phyloP scores from a whole-genome alignment of 2,888 invertebrate species.

The Bruchidius siliquastri region DNA sequence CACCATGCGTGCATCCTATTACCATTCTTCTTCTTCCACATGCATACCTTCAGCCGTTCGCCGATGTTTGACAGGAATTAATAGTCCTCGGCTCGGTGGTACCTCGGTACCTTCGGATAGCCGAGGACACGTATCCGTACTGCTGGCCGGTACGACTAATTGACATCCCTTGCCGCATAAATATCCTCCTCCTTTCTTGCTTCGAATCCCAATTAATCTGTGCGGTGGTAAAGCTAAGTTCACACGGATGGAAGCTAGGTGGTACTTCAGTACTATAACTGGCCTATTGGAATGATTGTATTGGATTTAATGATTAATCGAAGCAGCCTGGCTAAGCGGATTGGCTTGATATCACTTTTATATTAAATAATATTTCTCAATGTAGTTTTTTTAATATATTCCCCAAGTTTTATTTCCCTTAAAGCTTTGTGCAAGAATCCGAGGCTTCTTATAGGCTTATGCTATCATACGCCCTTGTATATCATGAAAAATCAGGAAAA shows the following conservation, averaged over 20 bases:
- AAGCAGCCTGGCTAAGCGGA: too few species aligned
- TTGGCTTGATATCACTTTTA: too few species aligned
- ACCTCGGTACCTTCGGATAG: background rate
- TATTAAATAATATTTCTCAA: too few species aligned
- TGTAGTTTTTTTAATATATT: too few species aligned
- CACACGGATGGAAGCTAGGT: background rate
- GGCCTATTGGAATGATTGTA: background rate
- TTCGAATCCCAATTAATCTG: background rate
- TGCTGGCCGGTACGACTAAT: background rate
- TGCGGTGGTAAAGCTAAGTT: background rate
- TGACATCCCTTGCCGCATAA: background rate
- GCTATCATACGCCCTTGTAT: too few species aligned
- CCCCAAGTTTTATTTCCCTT: too few species aligned
- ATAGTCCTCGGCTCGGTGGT: background rate
- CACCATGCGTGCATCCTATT: background rate
- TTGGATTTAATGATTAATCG: too few species aligned
- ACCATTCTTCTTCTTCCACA: background rate
- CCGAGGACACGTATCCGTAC: background rate
- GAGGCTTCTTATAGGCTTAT: too few species aligned
- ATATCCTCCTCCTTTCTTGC: background rate
- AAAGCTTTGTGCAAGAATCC: too few species aligned
- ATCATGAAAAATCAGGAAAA: too few species aligned
- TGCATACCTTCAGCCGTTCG: background rate
- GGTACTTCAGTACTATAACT: background rate
- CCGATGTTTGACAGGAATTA: background rate